Base-by-base conservation (phyloP, 2,888 invertebrate species). In the Entomobrya multifasciata region DNA sequence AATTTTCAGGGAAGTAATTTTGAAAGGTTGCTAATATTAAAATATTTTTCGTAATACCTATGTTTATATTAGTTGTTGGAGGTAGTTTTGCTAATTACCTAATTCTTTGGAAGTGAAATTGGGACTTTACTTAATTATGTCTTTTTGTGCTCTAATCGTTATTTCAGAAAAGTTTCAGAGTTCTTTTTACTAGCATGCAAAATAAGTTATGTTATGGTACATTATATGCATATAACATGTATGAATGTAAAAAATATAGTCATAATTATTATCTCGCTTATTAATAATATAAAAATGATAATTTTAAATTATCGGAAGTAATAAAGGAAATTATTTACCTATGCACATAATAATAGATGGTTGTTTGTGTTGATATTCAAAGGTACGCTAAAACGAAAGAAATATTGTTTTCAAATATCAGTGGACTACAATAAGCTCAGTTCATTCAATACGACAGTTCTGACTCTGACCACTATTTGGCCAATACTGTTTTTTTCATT, bases 51-150 rank as follows among this genome's bases (percentile, higher is more conserved):
- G 8, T 36, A 36, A 36, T 36, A 36, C 36, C 8, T 36, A 36
- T 36, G 8, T 36, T 36, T 36, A 36, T 36, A 8, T 8, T 36
- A n/a, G 13, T 49, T 49, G 49, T 49, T 36, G 36, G 36, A 36
- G 36, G 36, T 22, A 17, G 36, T 41, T 27, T 67, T 70, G 22
- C 15, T 27, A 22, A 72, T 72, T 72, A 47, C 27, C 49, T 72
- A 72, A 72, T 72, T 72, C 72, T 72, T 65, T 72, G 72, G 72
- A 72, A 72, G 72, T 72, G 72, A 72, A 72, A 72, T 27, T 49
- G 27, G 67, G 44, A 22, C 27, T 70, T 44, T 47, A 20, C 20
- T 13, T 20, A 49, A 2, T 49, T 10, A n/a, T 13, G n/a, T n/a
- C 49, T 15, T 11, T 49, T 49, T 49, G 49, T 49, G 13, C 8